Conservation (phyloP, 2,113 vertebrate genomes). For the chimpanzee (Pan troglodytes) region NHGRI_mPanTro3-v2.1_pri NC_072408.2:119905001-119905500, state of each 20-base stretch:
- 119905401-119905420: no score
- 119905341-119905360: neutral
- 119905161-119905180: neutral
- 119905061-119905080: no score
- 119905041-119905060: neutral
- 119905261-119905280: neutral
- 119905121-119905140: neutral
- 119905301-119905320: neutral
- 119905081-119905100: neutral
- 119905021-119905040: neutral
- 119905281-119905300: neutral
- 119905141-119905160: constrained; percentile 21
- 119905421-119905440: no score
- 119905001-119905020: neutral
- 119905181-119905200: neutral
- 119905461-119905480: no score
- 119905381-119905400: neutral
- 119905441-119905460: no score
- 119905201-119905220: no score
- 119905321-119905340: neutral
- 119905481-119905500: no score
- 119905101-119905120: neutral
- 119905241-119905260: neutral
- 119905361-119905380: neutral
- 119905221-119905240: neutral